Conservation (phyloP, 2,888 invertebrate genomes). For the Athetis lepigone region DNA sequence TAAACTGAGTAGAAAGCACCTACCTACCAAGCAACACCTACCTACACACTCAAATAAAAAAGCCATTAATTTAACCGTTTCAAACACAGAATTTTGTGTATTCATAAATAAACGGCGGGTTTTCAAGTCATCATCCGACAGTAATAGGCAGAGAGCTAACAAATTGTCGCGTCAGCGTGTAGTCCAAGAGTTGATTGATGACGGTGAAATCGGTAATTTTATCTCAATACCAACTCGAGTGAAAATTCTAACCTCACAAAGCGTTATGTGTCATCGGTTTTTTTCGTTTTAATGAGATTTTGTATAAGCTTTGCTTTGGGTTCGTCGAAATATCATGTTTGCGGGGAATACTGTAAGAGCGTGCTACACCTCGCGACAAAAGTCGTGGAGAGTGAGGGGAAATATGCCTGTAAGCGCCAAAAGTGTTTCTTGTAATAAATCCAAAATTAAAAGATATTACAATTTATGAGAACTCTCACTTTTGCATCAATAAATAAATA, state of each 20-base stretch:
- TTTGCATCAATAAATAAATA: too few species aligned
- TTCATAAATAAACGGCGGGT: constrained; percentile 48
- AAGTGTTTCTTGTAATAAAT: too few species aligned
- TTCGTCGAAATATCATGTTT: too few species aligned
- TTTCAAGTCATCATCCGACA: constrained; percentile 67
- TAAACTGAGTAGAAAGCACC: too few species aligned
- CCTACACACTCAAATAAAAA: constrained; percentile 1
- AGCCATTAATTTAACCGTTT: constrained; percentile 14
- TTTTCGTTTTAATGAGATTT: constrained; percentile 53
- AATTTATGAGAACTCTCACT: too few species aligned
- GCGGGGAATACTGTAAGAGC: too few species aligned
- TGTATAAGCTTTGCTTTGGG: not conserved
- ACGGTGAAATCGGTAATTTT: constrained; percentile 76
- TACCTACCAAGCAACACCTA: too few species aligned
- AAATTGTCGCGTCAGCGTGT: constrained; percentile 72
- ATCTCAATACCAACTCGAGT: constrained; percentile 69
- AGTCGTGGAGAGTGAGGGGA: too few species aligned
- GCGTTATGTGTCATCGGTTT: constrained; percentile 52
- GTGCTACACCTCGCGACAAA: too few species aligned
- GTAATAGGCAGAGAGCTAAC: constrained; percentile 64
- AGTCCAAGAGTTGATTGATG: constrained; percentile 75
- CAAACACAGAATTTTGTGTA: constrained; percentile 40
- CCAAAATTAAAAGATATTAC: too few species aligned
- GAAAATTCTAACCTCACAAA: constrained; percentile 61
- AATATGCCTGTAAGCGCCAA: too few species aligned